Evolutionary conservation across 2,797 vertebrate genomes (phyloP), one percentile per base, ranked within the genome.

Genomic region (Enteromius thamalakanensis): DNA sequence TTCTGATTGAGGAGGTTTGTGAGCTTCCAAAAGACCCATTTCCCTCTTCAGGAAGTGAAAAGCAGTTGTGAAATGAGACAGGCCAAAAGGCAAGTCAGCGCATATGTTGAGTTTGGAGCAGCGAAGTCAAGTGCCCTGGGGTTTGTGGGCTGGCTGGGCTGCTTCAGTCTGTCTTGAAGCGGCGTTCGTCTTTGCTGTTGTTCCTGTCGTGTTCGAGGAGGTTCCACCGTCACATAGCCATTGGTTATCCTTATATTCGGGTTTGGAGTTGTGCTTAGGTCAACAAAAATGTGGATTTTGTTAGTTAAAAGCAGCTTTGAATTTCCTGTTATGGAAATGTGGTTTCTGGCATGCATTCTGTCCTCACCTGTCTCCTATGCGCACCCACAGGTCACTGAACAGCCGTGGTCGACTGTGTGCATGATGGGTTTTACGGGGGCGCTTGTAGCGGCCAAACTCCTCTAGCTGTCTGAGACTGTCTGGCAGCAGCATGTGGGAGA

Each of bases 301-400:
- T 69, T 76, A 47, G 68, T 45, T 17, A 34, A 81, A 53, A 75
- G 26, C n/a, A 67, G 37, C 32, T 51, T 42, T 82, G 14, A 68
- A 76, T 55, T 42, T 29, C 62, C 7, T 55, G 60, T 12, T 70
- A 14, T 80, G 51, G 69, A 58, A 65, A 69, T 80, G 49, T 79
- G 4, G 47, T 76, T 47, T 77, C 51, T 74, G 32, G 76, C 12
- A 37, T 64, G 1, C 12, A 3, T 49, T 32, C 23, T 51, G 42
- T 62, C 26, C 34, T 96, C 90, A 99, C 98, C 98, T 95, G 85
- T 97, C 96, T 87, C 96, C 97, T 37, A 99, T 96, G 87, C 98
- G 97, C 86, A 99, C 98, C 98, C 98, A 99, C 80, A 99, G 94
- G 92, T 99, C 98, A 9, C 96, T 99, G 93, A 99, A 99, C 85